Evolutionary conservation across 2,113 vertebrate species (phyloP).

Genomic region (Petrocephalus zakoni): DNA sequence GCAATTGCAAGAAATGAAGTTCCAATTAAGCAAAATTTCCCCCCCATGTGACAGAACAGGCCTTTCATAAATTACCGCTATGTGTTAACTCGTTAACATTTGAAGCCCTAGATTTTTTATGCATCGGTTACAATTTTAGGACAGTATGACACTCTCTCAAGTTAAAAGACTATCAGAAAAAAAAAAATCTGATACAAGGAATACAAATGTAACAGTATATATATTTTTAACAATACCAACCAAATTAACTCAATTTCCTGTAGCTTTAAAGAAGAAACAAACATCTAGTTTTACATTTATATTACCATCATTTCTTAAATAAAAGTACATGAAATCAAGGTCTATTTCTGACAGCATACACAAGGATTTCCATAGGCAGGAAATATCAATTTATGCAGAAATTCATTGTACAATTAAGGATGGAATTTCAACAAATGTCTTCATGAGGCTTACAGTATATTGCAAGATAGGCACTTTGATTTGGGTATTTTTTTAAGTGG

Average conservation of each 20-base stretch:
- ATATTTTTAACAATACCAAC: neutral
- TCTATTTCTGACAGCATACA: neutral
- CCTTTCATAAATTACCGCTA: neutral
- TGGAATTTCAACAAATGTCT: neutral
- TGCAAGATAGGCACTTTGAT: neutral
- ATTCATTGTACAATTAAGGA: neutral
- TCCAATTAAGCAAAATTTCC: neutral
- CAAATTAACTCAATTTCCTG: neutral
- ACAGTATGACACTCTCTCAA: neutral
- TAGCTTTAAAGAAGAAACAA: neutral
- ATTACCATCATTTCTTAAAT: neutral
- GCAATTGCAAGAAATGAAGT: too few relatives aligned
- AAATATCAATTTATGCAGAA: neutral
- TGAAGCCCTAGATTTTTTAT: neutral
- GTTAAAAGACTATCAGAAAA: neutral
- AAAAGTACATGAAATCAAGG: neutral
- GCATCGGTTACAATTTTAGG: neutral
- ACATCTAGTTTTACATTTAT: neutral
- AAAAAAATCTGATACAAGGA: neutral
- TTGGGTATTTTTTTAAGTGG: neutral
- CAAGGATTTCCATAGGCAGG: neutral
- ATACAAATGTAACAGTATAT: neutral
- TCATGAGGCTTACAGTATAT: neutral
- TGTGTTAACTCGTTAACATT: neutral
- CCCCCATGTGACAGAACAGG: neutral